Base-by-base conservation (phyloP, 2,888 invertebrate species). In the Metopia argyrocephala region DNA sequence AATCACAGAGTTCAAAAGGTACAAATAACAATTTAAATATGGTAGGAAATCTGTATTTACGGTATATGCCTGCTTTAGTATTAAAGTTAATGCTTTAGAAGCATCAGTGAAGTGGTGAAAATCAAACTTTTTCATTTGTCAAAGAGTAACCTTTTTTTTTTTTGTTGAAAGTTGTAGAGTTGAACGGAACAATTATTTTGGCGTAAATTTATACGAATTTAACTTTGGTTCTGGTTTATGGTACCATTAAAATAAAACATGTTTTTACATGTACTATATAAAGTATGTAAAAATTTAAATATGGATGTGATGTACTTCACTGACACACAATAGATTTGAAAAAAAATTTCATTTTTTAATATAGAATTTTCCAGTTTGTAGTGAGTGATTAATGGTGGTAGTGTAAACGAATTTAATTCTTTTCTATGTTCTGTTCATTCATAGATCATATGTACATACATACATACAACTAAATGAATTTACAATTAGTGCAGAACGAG, bases 1-100 rank as follows among this genome's bases (percentile, higher is more conserved):
- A 82, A 80, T 75, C 82, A 75, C 52, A 66, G 65, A 79, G 81
- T 84, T 83, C 83, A 75, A 70, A 83, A 84, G 85, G 85, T 85
- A 83, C 74, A 68, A 61, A 54, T 23, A 76, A 74, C 38, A 48
- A 23, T 61, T 61, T 21, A 7, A 56, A 48, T 45, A 27, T 20
- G 27, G 9, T 46, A 68, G 66, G 57, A 76, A 56, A 69, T 66
- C 68, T 71, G 12, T 6, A 15, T 15, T 9, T 25, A 21, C 15
- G 31, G 38, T 62, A n/a, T 28, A 73, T 48, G 45, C n/a, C n/a
- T n/a, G n/a, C n/a, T n/a, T n/a, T n/a, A n/a, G n/a, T n/a, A n/a
- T n/a, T n/a, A n/a, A n/a, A n/a, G n/a, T n/a, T 66, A 38, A 23
- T 64, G 57, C 57, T 54, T 45, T 3, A 28, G 46, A 46, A 23